Percentiles rank a stretch among this genome's conserved stretches.
Evolutionary conservation across 2,888 invertebrate species (phyloP).

Genomic region (Amphipyra berbera): DNA sequence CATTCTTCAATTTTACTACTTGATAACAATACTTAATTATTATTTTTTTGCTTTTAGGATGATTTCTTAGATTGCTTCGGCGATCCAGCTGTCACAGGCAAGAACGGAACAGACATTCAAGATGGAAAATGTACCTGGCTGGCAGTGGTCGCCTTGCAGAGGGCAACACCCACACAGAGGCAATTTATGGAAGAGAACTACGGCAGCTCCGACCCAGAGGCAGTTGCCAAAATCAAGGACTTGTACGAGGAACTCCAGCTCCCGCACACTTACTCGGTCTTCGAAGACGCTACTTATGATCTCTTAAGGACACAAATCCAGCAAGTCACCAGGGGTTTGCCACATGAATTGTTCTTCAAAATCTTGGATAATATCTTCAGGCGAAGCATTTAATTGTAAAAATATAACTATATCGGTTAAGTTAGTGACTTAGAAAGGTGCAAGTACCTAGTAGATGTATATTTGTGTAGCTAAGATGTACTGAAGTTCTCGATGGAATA

Average conservation of each 20-base stretch:
- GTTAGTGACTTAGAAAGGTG: slow-evolving; percentile 48
- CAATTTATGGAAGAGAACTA: slow-evolving; percentile 94
- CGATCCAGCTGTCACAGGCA: slow-evolving; percentile 95
- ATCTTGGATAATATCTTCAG: slow-evolving; percentile 95
- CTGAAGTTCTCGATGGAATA: slow-evolving; percentile 42
- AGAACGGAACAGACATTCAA: slow-evolving; percentile 97
- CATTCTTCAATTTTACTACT: background rate
- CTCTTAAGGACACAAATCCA: slow-evolving; percentile 95
- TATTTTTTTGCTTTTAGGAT: slow-evolving; percentile 88
- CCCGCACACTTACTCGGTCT: slow-evolving; percentile 93
- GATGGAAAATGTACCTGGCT: slow-evolving; percentile 99
- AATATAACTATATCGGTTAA: slow-evolving; percentile 26
- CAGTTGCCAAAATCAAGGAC: slow-evolving; percentile 92
- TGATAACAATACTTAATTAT: background rate
- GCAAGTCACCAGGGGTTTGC: slow-evolving; percentile 94
- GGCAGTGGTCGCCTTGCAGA: slow-evolving; percentile 95
- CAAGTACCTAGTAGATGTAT: slow-evolving; percentile 50
- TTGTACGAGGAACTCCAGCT: slow-evolving; percentile 94
- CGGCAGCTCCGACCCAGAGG: slow-evolving; percentile 91
- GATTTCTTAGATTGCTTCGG: slow-evolving; percentile 98
- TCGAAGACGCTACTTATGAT: slow-evolving; percentile 96
- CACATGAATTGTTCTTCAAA: slow-evolving; percentile 95
- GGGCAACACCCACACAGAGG: slow-evolving; percentile 92
- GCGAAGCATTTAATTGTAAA: slow-evolving; percentile 89
- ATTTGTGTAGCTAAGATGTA: slow-evolving; percentile 44